These are phyloP conservation scores for Lepetodrilus schrolli DNA, from an alignment of 2,888 invertebrate genomes.

Conservation along the genomic window DNA sequence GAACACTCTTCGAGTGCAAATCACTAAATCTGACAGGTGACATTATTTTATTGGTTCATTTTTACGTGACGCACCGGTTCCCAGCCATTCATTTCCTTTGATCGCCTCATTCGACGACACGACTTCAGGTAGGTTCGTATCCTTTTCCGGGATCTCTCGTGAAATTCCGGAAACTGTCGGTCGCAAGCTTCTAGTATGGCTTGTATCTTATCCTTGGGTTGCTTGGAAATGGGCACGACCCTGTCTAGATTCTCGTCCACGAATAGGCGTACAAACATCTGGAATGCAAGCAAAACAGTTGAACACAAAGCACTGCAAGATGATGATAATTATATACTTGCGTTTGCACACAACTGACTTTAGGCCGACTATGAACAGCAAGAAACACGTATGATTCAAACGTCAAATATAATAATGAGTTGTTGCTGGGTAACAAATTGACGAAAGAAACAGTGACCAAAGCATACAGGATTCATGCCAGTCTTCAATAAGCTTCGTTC, in stretches of 20 bases:
- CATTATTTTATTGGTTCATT: too few species aligned
- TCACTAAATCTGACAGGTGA: too few species aligned
- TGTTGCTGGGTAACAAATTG: background rate
- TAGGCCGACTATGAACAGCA: background rate
- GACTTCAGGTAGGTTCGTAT: conserved; percentile 96
- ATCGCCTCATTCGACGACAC: conserved; percentile 93
- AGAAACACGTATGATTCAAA: background rate
- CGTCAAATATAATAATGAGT: conserved; percentile 8
- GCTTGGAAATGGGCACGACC: conserved; percentile 96
- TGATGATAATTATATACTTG: background rate
- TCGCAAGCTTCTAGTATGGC: conserved; percentile 98
- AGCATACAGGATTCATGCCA: background rate
- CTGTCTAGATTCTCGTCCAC: conserved; percentile 97
- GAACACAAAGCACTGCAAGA: background rate
- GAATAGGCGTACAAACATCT: conserved; percentile 98
- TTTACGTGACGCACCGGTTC: conserved; percentile 87
- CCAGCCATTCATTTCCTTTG: conserved; percentile 87
- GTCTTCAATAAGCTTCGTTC: background rate
- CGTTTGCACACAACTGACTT: background rate
- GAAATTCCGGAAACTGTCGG: conserved; percentile 96
- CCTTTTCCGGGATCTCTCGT: conserved; percentile 93
- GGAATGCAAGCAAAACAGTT: conserved; percentile 35
- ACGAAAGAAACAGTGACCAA: background rate
- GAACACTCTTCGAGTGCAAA: too few species aligned
- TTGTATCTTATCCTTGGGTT: conserved; percentile 97